Evolutionary conservation across 2,888 invertebrate species (phyloP), one percentile per base, ranked within the genome.

Genomic region (Apocheima hispidaria): DNA sequence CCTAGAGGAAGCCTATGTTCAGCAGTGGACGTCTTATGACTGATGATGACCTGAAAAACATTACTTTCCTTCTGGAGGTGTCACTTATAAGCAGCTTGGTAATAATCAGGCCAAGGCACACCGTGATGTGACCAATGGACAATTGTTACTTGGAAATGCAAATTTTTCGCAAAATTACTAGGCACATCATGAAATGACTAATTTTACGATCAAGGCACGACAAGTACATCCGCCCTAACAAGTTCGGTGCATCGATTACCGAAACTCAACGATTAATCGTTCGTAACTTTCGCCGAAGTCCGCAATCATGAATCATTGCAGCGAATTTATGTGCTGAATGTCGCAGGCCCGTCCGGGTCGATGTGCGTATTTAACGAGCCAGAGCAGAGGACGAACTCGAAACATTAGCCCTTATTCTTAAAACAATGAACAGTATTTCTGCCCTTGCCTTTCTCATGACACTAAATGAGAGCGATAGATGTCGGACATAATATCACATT

Each of bases 291-390:
- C 80, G 78, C 68, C 64, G 74, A 75, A 70, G 71, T 74, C 70
- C 70, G 81, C 80, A 72, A 84, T 84, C 89, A 88, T 92, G 92
- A 92, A 92, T 92, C 92, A 92, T 91, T 89, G 88, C 79, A 77
- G 81, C 77, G 82, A 89, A 91, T 91, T 90, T 91, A 91, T 88
- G 84, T 84, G 68, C 67, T 76, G 83, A 81, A 77, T 82, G 81
- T 74, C 77, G 78, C 76, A 68, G 46, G 43, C 40, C 44, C 52
- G 41, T 43, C 63, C 55, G 64, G 66, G 77, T 74, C 72, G 60
- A 40, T 56, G 49, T 9, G 14, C 40, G 5, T 21, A 4, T 55
- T 16, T 33, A 59, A 6, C 10, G 12, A 5, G 12, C 6, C 51
- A 12, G 3, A 2, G 7, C 46, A 51, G 61, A 36, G 51, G 16